phyloP scores from a whole-genome alignment of 2,113 vertebrate genomes.

The Anthoscopus minutus region DNA sequence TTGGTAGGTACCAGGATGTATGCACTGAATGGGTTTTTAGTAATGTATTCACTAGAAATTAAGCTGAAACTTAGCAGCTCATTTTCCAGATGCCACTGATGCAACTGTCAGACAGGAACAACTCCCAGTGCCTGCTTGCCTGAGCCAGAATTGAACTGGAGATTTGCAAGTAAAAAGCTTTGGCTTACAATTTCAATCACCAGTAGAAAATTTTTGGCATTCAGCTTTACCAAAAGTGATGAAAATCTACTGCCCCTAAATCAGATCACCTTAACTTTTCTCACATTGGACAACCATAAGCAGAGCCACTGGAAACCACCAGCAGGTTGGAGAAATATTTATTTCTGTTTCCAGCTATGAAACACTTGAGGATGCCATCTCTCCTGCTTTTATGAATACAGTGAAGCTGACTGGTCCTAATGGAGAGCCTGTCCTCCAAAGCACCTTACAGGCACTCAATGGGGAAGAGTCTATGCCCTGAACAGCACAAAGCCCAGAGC shows the following conservation, averaged over 20 bases:
- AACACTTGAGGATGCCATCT: not conserved
- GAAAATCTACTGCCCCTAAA: not conserved
- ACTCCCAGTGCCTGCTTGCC: constrained; percentile 31
- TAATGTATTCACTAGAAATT: constrained; percentile 51
- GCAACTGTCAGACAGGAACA: constrained; percentile 38
- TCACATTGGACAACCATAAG: not conserved
- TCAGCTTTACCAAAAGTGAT: not conserved
- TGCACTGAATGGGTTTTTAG: constrained; percentile 38
- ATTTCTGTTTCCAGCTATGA: not conserved
- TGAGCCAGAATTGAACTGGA: constrained; percentile 45
- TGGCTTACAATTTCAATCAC: constrained; percentile 3
- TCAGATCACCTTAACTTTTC: not conserved
- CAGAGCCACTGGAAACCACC: not conserved
- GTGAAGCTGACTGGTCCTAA: not conserved
- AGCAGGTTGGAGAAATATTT: not conserved
- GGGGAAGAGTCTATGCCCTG: not conserved
- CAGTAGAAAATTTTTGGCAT: not conserved
- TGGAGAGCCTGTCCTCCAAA: not conserved
- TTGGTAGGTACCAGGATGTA: constrained; percentile 48
- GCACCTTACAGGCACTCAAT: not conserved
- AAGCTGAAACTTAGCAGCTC: constrained; percentile 51
- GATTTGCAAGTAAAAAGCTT: constrained; percentile 40
- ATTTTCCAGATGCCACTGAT: constrained; percentile 57
- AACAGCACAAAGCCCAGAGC: not conserved
- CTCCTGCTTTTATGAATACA: not conserved